Base-by-base conservation (phyloP, 92 coral and sea anemone species). In the Desmophyllum pertusum region DNA sequence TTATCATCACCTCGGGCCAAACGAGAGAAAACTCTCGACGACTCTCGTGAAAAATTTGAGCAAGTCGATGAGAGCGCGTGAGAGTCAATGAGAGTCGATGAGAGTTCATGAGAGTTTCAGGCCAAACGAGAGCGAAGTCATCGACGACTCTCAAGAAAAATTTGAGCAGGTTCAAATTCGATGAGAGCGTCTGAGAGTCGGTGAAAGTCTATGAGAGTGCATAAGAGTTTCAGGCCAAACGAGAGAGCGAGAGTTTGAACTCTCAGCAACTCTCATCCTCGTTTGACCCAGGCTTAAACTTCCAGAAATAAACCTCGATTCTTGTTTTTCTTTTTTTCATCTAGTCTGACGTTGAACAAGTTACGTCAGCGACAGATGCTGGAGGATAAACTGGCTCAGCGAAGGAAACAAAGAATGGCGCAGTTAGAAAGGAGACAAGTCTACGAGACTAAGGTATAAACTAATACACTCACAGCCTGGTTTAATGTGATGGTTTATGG, bases 281-380 rank as follows among this genome's bases (percentile, higher is more conserved):
- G 53, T 13, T 21, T 48, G 2, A 13, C 21, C 19, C 27, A 4
- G 67, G 33, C 31, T 1, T 13, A 69, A 69, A 4, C 33, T 18
- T 33, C 30, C 2, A 37, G 40, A 15, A 27, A 1, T 43, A 18
- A 3, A 0, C 10, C 23, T 3, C n/a, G 9, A 53, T 8, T 10
- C 17, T 7, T 38, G 3, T 55, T 36, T 46, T 70, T 38, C 11
- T 82, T 40, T 21, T 35, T 55, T 81, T 14, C 27, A 21, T n/a
- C 40, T 45, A 97, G 99, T 81, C 84, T 97, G 65, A 97, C 99
- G 23, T 70, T 97, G n/a, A 92, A 89, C 79, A 97, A 97, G 63
- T 80, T 97, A 67, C 93, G 98, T n/a, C 99, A 97, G 67, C 89
- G 98, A 25, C 99, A 97, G 61, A 89, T 89, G 86, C 67, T 97